phyloP scores from a whole-genome alignment of 2,888 invertebrate species.

The Caenorhabditis sp. region DNA sequence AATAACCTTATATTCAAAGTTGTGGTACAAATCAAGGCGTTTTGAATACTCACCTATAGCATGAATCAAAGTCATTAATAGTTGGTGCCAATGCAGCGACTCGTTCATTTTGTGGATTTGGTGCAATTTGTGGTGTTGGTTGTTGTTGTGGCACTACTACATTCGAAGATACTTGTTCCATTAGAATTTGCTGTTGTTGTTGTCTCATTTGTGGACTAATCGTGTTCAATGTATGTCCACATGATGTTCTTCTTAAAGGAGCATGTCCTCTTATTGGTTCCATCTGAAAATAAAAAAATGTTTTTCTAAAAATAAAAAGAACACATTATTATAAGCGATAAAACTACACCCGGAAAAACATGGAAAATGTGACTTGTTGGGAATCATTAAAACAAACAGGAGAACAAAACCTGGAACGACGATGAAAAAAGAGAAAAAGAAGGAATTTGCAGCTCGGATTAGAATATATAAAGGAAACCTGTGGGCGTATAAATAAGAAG shows the following conservation, averaged over 20 bases:
- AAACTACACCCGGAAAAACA: too few relatives aligned
- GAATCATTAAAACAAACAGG: neutral
- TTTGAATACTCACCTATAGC: constrained; percentile 29
- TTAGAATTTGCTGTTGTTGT: too few relatives aligned
- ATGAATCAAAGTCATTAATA: constrained; percentile 30
- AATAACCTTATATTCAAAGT: too few relatives aligned
- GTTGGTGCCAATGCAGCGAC: too few relatives aligned
- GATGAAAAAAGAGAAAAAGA: too few relatives aligned
- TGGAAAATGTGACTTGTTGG: neutral
- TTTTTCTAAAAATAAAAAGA: too few relatives aligned
- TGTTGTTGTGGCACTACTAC: too few relatives aligned
- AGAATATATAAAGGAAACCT: too few relatives aligned
- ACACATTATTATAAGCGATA: too few relatives aligned
- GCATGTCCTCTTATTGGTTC: constrained; percentile 20
- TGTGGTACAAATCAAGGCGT: too few relatives aligned
- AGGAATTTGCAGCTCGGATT: too few relatives aligned
- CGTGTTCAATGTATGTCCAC: neutral
- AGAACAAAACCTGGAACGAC: neutral
- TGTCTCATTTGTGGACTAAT: neutral
- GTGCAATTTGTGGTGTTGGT: neutral
- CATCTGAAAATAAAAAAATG: neutral
- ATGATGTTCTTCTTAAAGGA: constrained; percentile 28
- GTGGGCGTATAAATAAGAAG: too few relatives aligned
- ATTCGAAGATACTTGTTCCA: neutral
- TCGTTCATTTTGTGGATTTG: constrained; percentile 5